Conservation (phyloP, 2,113 vertebrate genomes). For the Seriola quinqueradiata region DNA sequence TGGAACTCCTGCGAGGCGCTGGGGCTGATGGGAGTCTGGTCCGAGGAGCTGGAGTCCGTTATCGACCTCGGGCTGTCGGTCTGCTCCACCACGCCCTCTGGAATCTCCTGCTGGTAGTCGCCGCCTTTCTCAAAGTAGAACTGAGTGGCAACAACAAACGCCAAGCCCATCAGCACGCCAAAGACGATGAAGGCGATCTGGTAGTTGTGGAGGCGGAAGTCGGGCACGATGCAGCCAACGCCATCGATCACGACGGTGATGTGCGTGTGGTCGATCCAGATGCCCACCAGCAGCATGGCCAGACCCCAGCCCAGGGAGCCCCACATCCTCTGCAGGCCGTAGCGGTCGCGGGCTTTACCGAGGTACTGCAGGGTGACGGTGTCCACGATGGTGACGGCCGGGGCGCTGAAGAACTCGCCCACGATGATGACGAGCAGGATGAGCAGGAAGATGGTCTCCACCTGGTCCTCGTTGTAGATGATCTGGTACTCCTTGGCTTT, state of each 20-base stretch:
- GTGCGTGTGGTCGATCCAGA: conserved; percentile 95
- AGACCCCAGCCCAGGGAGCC: conserved; percentile 98
- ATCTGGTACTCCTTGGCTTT: conserved; percentile 45
- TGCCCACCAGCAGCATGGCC: conserved; percentile 96
- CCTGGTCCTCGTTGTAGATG: conserved; percentile 86
- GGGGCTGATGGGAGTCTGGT: conserved; percentile 73
- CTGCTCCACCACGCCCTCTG: conserved; percentile 69
- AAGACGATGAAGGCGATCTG: conserved; percentile 95
- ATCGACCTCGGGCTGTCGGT: conserved; percentile 29
- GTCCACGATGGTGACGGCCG: conserved; percentile 97
- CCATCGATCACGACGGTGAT: conserved; percentile 81
- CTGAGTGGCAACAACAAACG: conserved; percentile 93
- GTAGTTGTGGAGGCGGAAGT: conserved; percentile 91
- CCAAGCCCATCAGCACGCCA: conserved; percentile 93
- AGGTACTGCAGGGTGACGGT: conserved; percentile 96
- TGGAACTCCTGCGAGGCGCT: conserved; percentile 80
- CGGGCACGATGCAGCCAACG: conserved; percentile 86
- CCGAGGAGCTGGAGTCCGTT: conserved; percentile 49
- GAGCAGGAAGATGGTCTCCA: conserved; percentile 93
- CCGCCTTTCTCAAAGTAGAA: conserved; percentile 89
- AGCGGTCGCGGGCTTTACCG: conserved; percentile 93
- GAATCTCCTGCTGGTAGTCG: conserved; percentile 77
- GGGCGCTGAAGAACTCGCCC: conserved; percentile 98
- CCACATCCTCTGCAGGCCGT: conserved; percentile 98
- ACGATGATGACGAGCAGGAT: conserved; percentile 95